phyloP scores from a whole-genome alignment of 1,140 invertebrate species.

The Protaetia brevitarsis region DNA sequence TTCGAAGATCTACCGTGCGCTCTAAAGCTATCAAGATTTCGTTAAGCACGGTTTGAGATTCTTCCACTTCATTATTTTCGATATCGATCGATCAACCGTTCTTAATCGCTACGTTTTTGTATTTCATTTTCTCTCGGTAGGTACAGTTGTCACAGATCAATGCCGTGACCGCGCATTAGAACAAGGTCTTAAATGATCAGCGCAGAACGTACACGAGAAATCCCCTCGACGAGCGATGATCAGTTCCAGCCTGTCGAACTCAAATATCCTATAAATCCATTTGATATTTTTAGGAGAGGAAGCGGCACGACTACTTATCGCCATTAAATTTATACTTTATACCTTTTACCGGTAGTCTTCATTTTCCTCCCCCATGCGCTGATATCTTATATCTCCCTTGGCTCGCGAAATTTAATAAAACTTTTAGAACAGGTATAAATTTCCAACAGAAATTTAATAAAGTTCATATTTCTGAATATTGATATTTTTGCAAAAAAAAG shows the following conservation, averaged over 20 bases:
- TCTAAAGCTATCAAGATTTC: constrained; percentile 21
- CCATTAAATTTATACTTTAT: constrained; percentile 36
- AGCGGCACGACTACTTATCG: constrained; percentile 39
- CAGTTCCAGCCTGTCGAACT: constrained; percentile 35
- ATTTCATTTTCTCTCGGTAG: constrained; percentile 8
- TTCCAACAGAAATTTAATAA: constrained; percentile 24
- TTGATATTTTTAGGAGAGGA: constrained; percentile 36
- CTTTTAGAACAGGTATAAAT: constrained; percentile 25
- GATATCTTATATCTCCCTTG: constrained; percentile 16
- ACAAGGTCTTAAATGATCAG: constrained; percentile 35
- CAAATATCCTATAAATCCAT: constrained; percentile 38
- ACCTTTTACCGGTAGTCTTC: constrained; percentile 1
- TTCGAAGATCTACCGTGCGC: too few relatives aligned
- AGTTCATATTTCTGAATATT: constrained; percentile 25
- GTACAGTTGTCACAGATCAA: constrained; percentile 23
- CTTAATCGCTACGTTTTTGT: constrained; percentile 6
- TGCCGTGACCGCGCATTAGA: constrained; percentile 34
- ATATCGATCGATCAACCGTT: constrained; percentile 19
- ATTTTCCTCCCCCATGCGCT: neutral
- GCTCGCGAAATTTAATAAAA: constrained; percentile 25
- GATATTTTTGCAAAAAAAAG: constrained; percentile 18
- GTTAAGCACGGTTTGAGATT: constrained; percentile 20
- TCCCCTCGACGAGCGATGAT: constrained; percentile 32
- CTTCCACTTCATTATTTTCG: constrained; percentile 21
- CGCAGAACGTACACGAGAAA: constrained; percentile 26